Conservation (phyloP, 2,888 invertebrate genomes). For the Latrodectus hesperus region DNA sequence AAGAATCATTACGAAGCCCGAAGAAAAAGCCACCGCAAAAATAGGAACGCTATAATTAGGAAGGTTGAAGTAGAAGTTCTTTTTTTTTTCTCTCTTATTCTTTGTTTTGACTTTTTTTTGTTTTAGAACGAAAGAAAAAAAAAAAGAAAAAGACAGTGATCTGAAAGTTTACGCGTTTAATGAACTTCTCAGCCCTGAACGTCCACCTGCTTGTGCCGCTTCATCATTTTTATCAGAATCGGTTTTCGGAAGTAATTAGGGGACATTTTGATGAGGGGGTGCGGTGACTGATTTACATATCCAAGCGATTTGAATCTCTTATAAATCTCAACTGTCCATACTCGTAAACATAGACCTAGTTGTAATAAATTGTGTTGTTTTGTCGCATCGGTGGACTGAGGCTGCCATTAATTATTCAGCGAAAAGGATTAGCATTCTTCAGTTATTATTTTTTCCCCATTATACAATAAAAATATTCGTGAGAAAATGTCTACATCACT, state of each 20-base stretch:
- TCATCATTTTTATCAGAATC: conserved; percentile 4
- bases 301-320: conserved; percentile 23
- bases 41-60: conserved; percentile 62
- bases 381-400: background rate
- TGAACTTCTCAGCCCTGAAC: conserved; percentile 45
- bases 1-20: conserved; percentile 38
- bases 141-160: conserved; percentile 40
- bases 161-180: conserved; percentile 64
- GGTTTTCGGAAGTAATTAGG: conserved; percentile 59
- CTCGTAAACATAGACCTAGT: background rate
- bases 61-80: conserved; percentile 17
- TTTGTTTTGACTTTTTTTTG: conserved; percentile 32
- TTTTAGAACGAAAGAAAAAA: background rate
- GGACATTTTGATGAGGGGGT: conserved; percentile 56
- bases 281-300: conserved; percentile 45
- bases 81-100: conserved; percentile 24
- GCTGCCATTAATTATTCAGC: too few species aligned
- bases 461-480: too few species aligned
- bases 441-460: too few species aligned
- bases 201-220: conserved; percentile 37
- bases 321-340: conserved; percentile 10
- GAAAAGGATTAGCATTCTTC: too few species aligned
- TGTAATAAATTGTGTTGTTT: conserved; percentile 3
- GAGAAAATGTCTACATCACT: too few species aligned
- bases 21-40: conserved; percentile 35